phyloP scores from a whole-genome alignment of 2,888 invertebrate genomes.

The Daptonema setosum region DNA sequence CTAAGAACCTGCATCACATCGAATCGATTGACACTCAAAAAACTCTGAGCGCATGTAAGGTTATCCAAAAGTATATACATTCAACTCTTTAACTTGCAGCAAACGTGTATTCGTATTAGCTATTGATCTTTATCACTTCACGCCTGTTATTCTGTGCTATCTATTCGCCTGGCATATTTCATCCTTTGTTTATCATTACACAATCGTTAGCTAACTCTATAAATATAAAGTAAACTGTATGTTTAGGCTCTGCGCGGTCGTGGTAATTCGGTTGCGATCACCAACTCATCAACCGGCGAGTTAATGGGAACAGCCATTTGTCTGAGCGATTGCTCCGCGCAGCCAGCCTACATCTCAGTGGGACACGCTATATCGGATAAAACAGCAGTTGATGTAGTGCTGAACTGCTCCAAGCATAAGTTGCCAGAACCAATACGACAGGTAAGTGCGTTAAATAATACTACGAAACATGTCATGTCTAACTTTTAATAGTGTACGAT shows the following conservation, averaged over 20 bases:
- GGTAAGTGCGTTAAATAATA: conserved; percentile 6
- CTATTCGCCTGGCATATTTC: too few species aligned
- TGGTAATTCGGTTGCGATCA: not conserved
- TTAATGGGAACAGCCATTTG: not conserved
- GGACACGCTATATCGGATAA: conserved; percentile 21
- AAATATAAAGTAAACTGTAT: not conserved
- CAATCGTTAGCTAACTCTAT: too few species aligned
- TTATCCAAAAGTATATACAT: too few species aligned
- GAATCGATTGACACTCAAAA: too few species aligned
- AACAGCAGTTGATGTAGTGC: conserved; percentile 15
- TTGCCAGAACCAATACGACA: conserved; percentile 21
- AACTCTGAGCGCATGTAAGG: too few species aligned
- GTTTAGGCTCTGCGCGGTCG: not conserved
- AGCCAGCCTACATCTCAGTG: conserved; percentile 20
- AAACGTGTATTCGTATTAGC: too few species aligned
- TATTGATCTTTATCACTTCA: too few species aligned
- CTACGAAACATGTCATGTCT: not conserved
- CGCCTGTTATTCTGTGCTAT: too few species aligned
- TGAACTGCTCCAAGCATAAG: conserved; percentile 15
- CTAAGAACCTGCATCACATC: conserved; percentile 31
- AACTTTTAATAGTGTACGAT: not conserved
- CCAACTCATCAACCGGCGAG: not conserved
- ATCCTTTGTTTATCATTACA: too few species aligned
- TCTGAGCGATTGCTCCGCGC: conserved; percentile 5
- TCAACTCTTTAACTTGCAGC: too few species aligned